Percentiles rank a stretch among this genome's conserved stretches.
Evolutionary conservation across 2,888 invertebrate genomes (phyloP).

Genomic region (Sesia bembeciformis): DNA sequence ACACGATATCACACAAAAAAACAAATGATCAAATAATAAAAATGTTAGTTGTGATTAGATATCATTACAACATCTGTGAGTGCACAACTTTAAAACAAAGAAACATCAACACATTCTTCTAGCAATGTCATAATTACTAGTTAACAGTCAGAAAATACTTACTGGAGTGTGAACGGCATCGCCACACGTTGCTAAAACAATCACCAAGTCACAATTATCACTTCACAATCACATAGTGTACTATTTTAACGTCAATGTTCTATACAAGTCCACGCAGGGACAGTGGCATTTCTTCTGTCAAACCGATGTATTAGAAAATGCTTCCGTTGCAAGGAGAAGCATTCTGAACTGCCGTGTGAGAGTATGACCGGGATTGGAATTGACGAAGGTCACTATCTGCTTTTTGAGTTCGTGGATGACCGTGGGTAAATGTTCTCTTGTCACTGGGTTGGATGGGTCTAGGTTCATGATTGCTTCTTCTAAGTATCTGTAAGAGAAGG

Average conservation of each 20-base stretch:
- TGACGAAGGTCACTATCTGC: conserved; percentile 81
- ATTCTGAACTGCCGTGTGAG: conserved; percentile 79
- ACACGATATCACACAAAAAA: too few species aligned
- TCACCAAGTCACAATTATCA: not conserved
- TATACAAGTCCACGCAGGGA: conserved; percentile 3
- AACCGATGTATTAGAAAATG: conserved; percentile 54
- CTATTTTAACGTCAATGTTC: not conserved
- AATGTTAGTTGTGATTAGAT: too few species aligned
- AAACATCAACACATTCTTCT: too few species aligned
- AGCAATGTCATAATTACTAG: too few species aligned
- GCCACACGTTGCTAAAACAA: too few species aligned
- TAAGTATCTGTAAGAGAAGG: conserved; percentile 78
- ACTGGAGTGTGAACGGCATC: too few species aligned
- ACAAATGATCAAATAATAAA: too few species aligned
- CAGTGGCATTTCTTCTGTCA: conserved; percentile 28
- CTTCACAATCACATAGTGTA: not conserved
- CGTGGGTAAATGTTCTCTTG: conserved; percentile 86
- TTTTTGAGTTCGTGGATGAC: conserved; percentile 84
- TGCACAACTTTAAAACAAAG: too few species aligned
- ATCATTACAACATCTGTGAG: too few species aligned
- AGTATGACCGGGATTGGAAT: conserved; percentile 78
- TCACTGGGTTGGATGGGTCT: conserved; percentile 83
- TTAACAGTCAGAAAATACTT: too few species aligned
- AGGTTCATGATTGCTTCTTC: conserved; percentile 90
- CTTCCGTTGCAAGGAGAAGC: conserved; percentile 81